These are phyloP conservation scores for Arothron firmamentum DNA, from an alignment of 2,113 vertebrate species.

Conservation along the genomic window DNA sequence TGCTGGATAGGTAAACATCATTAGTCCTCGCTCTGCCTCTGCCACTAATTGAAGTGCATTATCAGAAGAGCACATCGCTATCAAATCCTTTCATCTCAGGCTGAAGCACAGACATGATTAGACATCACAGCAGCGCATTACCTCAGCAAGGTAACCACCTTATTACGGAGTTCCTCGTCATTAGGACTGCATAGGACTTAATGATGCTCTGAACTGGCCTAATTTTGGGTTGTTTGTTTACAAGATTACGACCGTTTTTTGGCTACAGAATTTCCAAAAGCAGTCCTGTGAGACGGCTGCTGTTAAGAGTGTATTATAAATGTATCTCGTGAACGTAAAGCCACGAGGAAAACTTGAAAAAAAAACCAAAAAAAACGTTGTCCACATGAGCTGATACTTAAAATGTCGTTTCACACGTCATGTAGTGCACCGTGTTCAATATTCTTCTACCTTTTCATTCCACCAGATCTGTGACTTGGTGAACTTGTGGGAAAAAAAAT, in stretches of 20 bases:
- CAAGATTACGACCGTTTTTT: conserved; percentile 9
- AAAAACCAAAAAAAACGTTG: no score
- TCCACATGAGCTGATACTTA: not conserved
- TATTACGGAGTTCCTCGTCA: conserved; percentile 48
- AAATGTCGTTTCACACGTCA: conserved; percentile 2
- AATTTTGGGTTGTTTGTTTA: conserved; percentile 41
- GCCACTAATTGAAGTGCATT: conserved; percentile 55
- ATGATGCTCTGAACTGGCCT: conserved; percentile 26
- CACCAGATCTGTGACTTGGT: conserved; percentile 12
- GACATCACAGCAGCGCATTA: conserved; percentile 54
- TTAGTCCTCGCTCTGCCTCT: conserved; percentile 46
- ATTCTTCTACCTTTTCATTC: conserved; percentile 58
- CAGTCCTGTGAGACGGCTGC: not conserved
- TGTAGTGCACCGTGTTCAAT: conserved; percentile 60
- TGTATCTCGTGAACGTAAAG: no score
- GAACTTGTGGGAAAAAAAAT: no score
- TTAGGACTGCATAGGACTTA: conserved; percentile 30
- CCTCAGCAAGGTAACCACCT: conserved; percentile 42
- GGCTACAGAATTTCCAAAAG: not conserved
- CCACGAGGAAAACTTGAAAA: no score
- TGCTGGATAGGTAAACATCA: conserved; percentile 57
- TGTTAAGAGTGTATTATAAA: not conserved
- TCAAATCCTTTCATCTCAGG: conserved; percentile 56
- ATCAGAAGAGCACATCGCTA: conserved; percentile 47
- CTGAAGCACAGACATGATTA: conserved; percentile 55